Base-by-base conservation (phyloP, 2,888 invertebrate genomes). In the Aphelenchoides bicaudatus region DNA sequence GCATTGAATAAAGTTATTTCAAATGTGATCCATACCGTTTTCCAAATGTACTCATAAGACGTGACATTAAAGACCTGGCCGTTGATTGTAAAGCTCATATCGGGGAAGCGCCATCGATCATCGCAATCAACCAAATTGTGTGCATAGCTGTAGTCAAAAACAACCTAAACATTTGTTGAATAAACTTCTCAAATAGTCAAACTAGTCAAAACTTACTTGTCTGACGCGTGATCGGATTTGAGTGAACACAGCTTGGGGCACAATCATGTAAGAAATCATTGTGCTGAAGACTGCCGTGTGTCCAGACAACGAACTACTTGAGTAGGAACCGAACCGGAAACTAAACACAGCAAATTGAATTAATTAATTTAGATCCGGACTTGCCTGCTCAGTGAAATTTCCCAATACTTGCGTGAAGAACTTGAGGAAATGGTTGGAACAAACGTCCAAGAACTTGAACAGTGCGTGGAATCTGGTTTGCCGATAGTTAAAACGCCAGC, bases 211-310 rank as follows among this genome's bases (percentile, higher is more conserved):
- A n/a, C n/a, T n/a, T n/a, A 43, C 43, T 43, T 43, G 43, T 10
- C 43, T 19, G 6, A 43, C 43, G 10, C 10, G 23, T 25, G 43
- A 25, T 6, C 43, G 43, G 23, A 43, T 43, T 21, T 10, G 16
- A n/a, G 43, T n/a, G 43, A 43, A 43, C 21, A 43, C 23, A 6
- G 10, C 6, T 8, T 19, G 16, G 21, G 43, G 43, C 16, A 43
- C 43, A 25, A 43, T n/a, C 43, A 51, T 51, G 52, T 51, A 39
- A 3, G 31, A 39, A 39, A 16, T 38, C 10, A 51, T 16, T n/a
- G 52, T 51, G 52, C 38, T 23, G 3, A 51, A 51, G 37, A 2
- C 39, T 37, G 52, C 52, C 1, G 52, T 37, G 37, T 51, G 52
- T 2, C 52, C 52, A 3, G 52, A 47, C 1, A 51, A 13, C 19